These are phyloP conservation scores for Meghimatium bilineatum DNA, from an alignment of 2,888 invertebrate species.

Conservation along the genomic window DNA sequence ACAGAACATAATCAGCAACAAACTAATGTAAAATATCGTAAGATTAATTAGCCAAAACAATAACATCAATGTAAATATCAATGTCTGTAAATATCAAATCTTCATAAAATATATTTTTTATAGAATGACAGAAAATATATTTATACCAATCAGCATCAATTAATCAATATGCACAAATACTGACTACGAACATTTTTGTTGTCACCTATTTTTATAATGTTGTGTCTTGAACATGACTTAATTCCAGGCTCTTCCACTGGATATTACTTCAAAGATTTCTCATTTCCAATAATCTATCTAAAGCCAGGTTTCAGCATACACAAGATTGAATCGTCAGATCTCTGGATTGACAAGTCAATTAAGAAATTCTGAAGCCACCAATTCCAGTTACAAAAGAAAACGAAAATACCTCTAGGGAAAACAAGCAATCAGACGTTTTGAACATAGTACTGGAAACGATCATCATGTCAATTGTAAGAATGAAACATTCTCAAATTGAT, in stretches of 20 bases:
- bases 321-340: neutral
- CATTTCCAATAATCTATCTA: conserved; percentile 5
- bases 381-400: neutral
- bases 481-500: no score
- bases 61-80: no score
- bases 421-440: neutral
- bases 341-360: neutral
- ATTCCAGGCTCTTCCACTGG: neutral
- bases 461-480: neutral
- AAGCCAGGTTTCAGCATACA: neutral
- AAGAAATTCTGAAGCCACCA: neutral
- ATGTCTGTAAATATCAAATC: no score
- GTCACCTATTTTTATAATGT: no score
- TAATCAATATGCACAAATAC: no score
- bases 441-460: neutral
- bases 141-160: no score
- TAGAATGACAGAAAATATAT: no score
- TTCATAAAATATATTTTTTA: no score
- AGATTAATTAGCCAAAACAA: no score
- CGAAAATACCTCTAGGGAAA: neutral
- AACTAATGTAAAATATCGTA: no score
- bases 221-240: neutral
- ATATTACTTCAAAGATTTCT: neutral
- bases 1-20: no score
- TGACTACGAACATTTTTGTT: no score